Evolutionary conservation across 2,797 vertebrate genomes (phyloP).

Genomic region (Orestias chungarensis): DNA sequence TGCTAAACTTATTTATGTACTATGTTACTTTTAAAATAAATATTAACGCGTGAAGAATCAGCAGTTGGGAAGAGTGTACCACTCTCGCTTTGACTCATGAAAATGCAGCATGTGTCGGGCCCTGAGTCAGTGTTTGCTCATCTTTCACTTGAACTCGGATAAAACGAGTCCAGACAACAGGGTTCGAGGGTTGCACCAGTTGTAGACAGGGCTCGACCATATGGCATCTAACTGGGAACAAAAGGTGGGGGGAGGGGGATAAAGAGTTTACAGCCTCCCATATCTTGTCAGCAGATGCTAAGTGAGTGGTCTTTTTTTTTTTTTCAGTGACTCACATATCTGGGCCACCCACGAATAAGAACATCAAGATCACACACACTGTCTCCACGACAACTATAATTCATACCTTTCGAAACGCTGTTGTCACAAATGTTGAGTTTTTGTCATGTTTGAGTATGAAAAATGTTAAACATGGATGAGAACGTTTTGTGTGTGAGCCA

Average conservation of each 20-base stretch:
- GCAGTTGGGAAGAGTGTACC: too few species aligned
- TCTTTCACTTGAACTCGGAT: conserved; percentile 16
- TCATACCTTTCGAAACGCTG: conserved; percentile 62
- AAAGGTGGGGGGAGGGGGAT: conserved; percentile 24
- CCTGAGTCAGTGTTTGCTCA: conserved; percentile 14
- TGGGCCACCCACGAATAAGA: conserved; percentile 71
- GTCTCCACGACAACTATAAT: conserved; percentile 76
- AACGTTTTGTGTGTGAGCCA: conserved; percentile 3
- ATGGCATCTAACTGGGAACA: conserved; percentile 57
- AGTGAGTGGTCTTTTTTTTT: conserved; percentile 69
- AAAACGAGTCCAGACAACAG: conserved; percentile 22
- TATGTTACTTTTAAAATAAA: background rate
- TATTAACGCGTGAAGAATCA: background rate
- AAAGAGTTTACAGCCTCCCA: conserved; percentile 63
- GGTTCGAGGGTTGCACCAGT: conserved; percentile 18
- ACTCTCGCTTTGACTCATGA: too few species aligned
- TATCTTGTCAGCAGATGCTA: conserved; percentile 76
- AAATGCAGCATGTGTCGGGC: conserved; percentile 11
- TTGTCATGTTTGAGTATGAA: conserved; percentile 4
- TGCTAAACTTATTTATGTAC: background rate
- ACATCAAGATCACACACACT: conserved; percentile 61
- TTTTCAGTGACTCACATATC: conserved; percentile 78
- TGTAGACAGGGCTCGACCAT: conserved; percentile 45
- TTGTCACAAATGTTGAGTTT: conserved; percentile 22
- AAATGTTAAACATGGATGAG: background rate